Base-by-base conservation (phyloP, 2,113 vertebrate species). In the Antechinus flavipes region DNA sequence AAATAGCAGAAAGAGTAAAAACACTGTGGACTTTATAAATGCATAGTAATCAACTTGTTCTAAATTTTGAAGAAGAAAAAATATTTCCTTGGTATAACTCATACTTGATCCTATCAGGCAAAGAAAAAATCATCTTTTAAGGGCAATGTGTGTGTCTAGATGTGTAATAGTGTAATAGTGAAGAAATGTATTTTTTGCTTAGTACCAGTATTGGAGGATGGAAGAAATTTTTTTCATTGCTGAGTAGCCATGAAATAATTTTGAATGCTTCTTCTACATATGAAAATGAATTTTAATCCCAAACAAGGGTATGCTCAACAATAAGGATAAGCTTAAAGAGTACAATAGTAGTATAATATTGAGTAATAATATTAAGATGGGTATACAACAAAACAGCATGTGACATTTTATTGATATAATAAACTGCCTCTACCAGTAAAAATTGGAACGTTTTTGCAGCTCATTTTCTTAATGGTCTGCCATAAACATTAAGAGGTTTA, bases 151-250 rank as follows among this genome's bases (percentile, higher is more conserved):
- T 94, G 76, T 30, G 58, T 92, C 2, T 93, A 93, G 52, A 94
- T 23, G 96, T 96, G 56, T 52, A 95, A 94, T 24, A 16, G 96
- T 96, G 56, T 52, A 95, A 94, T 24, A 16, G 53, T 4, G 89
- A 42, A 95, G 96, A 96, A 97, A 92, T 93, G 96, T 93, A 22
- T 89, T 96, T 95, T 94, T 95, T 97, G 94, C 55, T 58, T 96
- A 91, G 90, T 58, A 95, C n/a, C 76, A 30, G 35, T 49, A 54
- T 52, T 93, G 2, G 92, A 26, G 89, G 55, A 93, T 68, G 27
- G 92, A 68, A 91, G 94, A 54, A 30, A 92, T 22, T 35, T 93
- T 25, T 96, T 54, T 76, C 61, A 76, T n/a, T 76, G 61, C n/a
- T 22, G n/a, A 52, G 22, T 26, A 26, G 47, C 90, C 47, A 30